Evolutionary conservation across 35 echinoderm and acorn worm species (phyloP).

Genomic region (Diadema setosum): DNA sequence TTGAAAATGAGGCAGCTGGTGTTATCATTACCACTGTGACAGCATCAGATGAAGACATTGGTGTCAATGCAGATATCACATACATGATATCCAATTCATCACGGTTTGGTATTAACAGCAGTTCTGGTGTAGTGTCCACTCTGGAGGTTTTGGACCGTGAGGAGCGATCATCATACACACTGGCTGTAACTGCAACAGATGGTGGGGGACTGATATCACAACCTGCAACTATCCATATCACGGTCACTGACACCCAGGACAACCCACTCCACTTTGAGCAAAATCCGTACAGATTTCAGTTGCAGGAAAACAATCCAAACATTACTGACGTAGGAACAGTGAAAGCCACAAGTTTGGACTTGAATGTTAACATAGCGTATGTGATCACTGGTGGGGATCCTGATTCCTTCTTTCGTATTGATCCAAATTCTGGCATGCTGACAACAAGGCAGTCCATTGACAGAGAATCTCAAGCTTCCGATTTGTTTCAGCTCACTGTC

Average conservation of each 20-base stretch:
- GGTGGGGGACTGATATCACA: conserved; percentile 23
- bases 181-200: conserved; percentile 63
- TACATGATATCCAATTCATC: not conserved
- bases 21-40: conserved; percentile 34
- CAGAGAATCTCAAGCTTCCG: conserved; percentile 42
- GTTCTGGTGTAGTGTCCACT: conserved; percentile 58
- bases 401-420: conserved; percentile 67
- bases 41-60: conserved; percentile 42
- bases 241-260: conserved; percentile 80
- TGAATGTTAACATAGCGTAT: conserved; percentile 73
- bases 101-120: conserved; percentile 35
- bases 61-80: conserved; percentile 6
- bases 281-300: conserved; percentile 50
- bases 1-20: conserved; percentile 19
- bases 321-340: conserved; percentile 65
- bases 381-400: conserved; percentile 84
- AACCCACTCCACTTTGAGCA: conserved; percentile 72
- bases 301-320: conserved; percentile 51
- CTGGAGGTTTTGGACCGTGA: conserved; percentile 64
- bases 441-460: conserved; percentile 44
- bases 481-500: conserved; percentile 31
- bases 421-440: conserved; percentile 54
- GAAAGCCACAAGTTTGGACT: conserved; percentile 55
- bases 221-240: conserved; percentile 35
- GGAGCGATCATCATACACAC: conserved; percentile 52